These are phyloP conservation scores for Gyps fulvus DNA, from an alignment of 2,113 vertebrate genomes.

Conservation along the genomic window DNA sequence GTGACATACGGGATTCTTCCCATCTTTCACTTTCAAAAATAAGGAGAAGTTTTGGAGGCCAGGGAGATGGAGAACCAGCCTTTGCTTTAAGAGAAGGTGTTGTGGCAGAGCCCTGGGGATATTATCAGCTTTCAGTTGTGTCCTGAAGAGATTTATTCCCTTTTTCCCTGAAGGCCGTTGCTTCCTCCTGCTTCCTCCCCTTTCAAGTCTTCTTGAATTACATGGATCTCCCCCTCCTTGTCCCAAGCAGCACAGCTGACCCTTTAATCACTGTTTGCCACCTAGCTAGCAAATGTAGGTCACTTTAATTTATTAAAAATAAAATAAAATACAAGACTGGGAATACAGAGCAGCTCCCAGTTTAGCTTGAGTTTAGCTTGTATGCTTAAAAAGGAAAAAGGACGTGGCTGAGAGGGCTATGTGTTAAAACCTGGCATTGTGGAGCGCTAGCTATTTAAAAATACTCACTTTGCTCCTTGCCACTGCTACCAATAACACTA, in stretches of 20 bases:
- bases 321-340: not conserved
- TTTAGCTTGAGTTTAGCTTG: not conserved
- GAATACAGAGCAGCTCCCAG: not conserved
- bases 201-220: slow-evolving; percentile 22
- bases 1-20: not conserved
- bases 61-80: not conserved
- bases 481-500: not conserved
- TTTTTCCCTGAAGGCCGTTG: not conserved
- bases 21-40: not conserved
- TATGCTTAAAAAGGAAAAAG: not conserved
- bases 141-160: not conserved
- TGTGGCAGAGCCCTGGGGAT: not conserved
- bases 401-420: not conserved
- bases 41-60: not conserved
- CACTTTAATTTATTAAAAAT: not conserved
- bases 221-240: not conserved
- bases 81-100: not conserved
- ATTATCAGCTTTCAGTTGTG: not conserved
- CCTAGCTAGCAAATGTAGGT: not conserved
- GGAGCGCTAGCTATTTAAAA: not conserved
- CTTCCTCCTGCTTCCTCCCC: not conserved
- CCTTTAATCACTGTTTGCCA: not conserved
- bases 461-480: not conserved
- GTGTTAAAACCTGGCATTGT: not conserved
- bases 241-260: not conserved